A percentile compares a stretch with the other conserved stretches of the same genome.
Evolutionary conservation across 2,888 invertebrate genomes (phyloP).

Genomic region (Drosophila stalkeri): DNA sequence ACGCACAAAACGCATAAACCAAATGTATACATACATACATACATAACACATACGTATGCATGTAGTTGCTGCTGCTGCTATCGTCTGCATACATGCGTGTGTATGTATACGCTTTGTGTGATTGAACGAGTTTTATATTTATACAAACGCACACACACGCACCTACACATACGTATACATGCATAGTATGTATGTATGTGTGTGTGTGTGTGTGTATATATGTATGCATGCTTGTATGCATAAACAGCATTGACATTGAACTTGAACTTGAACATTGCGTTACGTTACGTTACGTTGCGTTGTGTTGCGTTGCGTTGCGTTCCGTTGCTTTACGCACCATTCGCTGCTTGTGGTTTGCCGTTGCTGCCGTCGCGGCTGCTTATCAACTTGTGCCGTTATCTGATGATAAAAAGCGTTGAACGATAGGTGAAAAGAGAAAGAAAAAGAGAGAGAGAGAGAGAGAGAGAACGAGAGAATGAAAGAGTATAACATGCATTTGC

Average conservation of each 20-base stretch:
- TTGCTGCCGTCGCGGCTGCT: conserved; percentile 30
- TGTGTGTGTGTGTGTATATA: background rate
- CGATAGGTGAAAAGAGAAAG: background rate
- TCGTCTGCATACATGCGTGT: conserved; percentile 39
- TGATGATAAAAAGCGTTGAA: conserved; percentile 39
- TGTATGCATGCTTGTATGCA: conserved; percentile 11
- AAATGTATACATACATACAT: conserved; percentile 20
- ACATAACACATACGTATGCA: conserved; percentile 7
- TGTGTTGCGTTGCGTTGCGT: conserved; percentile 23
- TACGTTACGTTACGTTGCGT: conserved; percentile 18
- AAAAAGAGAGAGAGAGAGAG: too few species aligned
- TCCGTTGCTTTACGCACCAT: conserved; percentile 54
- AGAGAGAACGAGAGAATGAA: too few species aligned
- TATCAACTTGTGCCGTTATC: conserved; percentile 71
- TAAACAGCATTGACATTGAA: conserved; percentile 68
- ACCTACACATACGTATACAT: conserved; percentile 21
- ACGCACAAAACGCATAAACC: conserved; percentile 69
- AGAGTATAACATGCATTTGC: background rate
- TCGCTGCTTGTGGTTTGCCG: conserved; percentile 29
- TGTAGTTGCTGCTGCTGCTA: conserved; percentile 21
- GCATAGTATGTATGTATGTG: background rate
- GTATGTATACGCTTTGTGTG: conserved; percentile 42
- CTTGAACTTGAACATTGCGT: conserved; percentile 71
- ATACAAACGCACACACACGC: conserved; percentile 24
- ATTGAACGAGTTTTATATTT: conserved; percentile 72